Conservation (phyloP, 2,888 invertebrate genomes). For the Macrosiphum euphorbiae region DNA sequence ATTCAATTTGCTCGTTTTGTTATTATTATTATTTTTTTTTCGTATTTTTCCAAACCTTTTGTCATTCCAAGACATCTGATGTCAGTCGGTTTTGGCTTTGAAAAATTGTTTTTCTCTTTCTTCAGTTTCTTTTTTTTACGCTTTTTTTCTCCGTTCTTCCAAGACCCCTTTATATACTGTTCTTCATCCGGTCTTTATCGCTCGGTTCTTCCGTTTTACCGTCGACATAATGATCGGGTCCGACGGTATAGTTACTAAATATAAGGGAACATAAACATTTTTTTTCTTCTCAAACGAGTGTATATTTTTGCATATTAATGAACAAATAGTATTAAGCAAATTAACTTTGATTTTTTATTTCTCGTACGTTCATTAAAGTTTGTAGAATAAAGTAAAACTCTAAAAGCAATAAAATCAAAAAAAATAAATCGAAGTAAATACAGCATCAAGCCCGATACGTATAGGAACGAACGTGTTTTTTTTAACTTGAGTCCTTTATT, state of each 20-base stretch:
- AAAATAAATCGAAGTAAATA: neutral
- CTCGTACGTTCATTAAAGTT: neutral
- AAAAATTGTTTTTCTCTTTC: conserved; percentile 41
- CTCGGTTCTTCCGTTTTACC: conserved; percentile 19
- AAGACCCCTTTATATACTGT: neutral
- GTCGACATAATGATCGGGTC: conserved; percentile 38
- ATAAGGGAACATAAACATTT: conserved; percentile 10
- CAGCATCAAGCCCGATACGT: neutral
- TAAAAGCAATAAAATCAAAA: neutral
- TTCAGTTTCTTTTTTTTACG: neutral
- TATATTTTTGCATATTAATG: conserved; percentile 18
- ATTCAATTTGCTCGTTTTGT: conserved; percentile 28
- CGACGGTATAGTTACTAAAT: neutral
- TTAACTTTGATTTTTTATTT: neutral
- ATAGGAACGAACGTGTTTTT: neutral
- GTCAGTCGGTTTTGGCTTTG: conserved; percentile 41
- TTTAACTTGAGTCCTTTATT: neutral
- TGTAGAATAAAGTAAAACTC: neutral
- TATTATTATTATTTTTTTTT: neutral
- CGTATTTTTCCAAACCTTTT: conserved; percentile 34
- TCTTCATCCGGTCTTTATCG: conserved; percentile 47
- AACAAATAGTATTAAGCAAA: conserved; percentile 14
- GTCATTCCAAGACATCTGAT: conserved; percentile 43
- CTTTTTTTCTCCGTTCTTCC: neutral
- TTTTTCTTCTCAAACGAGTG: neutral